phyloP scores from a whole-genome alignment of 2,797 vertebrate species.

The Moxostoma hubbsi region DNA sequence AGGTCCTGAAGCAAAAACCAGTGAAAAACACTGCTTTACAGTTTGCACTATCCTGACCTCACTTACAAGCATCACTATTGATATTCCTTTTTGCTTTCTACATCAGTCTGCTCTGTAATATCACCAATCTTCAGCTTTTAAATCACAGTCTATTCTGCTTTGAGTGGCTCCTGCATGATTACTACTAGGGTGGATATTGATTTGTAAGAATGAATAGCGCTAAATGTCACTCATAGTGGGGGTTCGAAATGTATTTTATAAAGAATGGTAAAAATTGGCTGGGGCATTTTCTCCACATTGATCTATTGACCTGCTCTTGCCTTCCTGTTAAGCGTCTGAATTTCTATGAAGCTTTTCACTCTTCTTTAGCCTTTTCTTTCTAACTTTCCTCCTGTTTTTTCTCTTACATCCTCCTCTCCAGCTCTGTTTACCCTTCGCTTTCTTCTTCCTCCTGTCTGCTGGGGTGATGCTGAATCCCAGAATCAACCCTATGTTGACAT shows the following conservation, averaged over 20 bases:
- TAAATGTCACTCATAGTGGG: conserved; percentile 34
- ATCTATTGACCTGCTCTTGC: conserved; percentile 34
- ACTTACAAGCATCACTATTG: conserved; percentile 7
- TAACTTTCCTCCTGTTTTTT: conserved; percentile 29
- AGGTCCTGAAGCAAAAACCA: no score
- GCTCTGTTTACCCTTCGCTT: conserved; percentile 38
- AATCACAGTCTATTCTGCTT: conserved; percentile 30
- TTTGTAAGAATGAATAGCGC: conserved; percentile 31
- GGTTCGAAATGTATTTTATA: conserved; percentile 14
- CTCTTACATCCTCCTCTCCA: conserved; percentile 35
- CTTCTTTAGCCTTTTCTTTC: conserved; percentile 18
- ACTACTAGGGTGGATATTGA: conserved; percentile 22
- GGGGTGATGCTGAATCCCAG: conserved; percentile 47
- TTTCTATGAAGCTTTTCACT: conserved; percentile 13
- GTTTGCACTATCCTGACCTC: not conserved
- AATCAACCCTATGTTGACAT: conserved; percentile 58
- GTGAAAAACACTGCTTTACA: not conserved
- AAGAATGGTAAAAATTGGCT: conserved; percentile 21
- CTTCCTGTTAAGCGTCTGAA: conserved; percentile 11
- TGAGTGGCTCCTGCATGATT: conserved; percentile 3
- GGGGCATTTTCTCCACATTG: conserved; percentile 20
- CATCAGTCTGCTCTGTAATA: conserved; percentile 33
- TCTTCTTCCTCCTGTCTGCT: conserved; percentile 50
- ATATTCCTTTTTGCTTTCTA: conserved; percentile 16
- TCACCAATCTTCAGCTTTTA: conserved; percentile 34